Conservation (phyloP, 2,113 vertebrate genomes). For the Lasiurus cinereus region DNA sequence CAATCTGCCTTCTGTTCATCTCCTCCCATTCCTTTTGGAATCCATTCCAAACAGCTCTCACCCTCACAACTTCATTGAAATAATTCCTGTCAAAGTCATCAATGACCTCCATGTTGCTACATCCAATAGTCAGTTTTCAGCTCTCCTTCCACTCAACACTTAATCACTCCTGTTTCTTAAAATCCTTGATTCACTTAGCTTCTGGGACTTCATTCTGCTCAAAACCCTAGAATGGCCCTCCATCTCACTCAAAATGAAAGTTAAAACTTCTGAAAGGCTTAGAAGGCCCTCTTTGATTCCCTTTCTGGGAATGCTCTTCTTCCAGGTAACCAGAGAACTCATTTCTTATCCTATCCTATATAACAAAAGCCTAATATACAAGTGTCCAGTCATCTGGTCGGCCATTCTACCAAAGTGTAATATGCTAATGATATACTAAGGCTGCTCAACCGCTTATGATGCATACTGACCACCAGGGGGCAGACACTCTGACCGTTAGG, state of each 20-base stretch:
- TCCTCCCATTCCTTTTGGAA: slow-evolving; percentile 29
- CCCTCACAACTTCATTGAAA: not conserved
- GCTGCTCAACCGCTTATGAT: no score
- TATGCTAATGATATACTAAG: no score
- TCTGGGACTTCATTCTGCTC: not conserved
- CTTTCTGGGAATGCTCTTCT: not conserved
- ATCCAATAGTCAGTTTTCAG: not conserved
- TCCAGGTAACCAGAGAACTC: not conserved
- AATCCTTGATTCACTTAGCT: not conserved
- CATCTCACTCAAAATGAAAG: not conserved
- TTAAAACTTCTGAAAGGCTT: not conserved
- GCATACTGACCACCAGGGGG: no score
- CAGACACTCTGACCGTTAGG: no score
- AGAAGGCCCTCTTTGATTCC: not conserved
- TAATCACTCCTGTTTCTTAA: not conserved
- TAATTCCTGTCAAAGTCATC: not conserved
- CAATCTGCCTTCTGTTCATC: not conserved
- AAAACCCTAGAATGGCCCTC: not conserved
- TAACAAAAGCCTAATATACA: no score
- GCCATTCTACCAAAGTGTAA: no score
- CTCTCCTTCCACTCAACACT: not conserved
- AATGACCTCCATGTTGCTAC: not conserved
- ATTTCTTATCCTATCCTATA: not conserved
- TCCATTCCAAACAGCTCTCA: not conserved
- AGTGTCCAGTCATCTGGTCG: no score